Evolutionary conservation across 2,888 invertebrate species (phyloP), one percentile per base, ranked within the genome.

Genomic region (Heliconius sara): DNA sequence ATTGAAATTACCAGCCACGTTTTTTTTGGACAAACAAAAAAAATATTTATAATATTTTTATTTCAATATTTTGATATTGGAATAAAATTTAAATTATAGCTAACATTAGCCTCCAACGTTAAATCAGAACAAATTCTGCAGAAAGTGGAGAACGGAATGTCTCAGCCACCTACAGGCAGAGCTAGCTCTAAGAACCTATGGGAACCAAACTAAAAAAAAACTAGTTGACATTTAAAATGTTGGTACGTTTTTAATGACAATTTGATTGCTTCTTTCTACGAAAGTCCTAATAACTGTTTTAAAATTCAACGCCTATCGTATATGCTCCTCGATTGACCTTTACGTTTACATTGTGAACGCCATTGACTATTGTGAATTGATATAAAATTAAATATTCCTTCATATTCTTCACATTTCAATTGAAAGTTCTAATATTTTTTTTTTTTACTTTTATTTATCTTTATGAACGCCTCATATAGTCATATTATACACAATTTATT

Each of bases 231-330:
- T 68, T 43, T 77, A 70, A 34, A 67, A 70, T 70, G 66, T 57
- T 60, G 63, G 60, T 67, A 57, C 25, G 34, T 22, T 52, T 66
- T 67, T 80, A 80, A 82, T 68, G 80, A 76, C 43, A 70, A 82
- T 82, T 82, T 82, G 73, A 79, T 80, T 76, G 65, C 74, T 80
- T 77, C 78, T 76, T 80, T 80, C 80, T 76, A 60, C 57, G 80
- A 70, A 82, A 57, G 9, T 65, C 57, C 57, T 78, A 78, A 76
- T 66, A 65, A 77, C 73, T 43, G 22, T 57, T 70, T 70, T 68
- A 66, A 79, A 66, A 66, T 77, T 52, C 70, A 60, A 65, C 19
- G 70, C 71, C 27, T 25, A 63, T 65, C 19, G 52, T 2, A 25
- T 39, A n/a, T n/a, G 22, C 57, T 30, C 7, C 60, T 34, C 30